Evolutionary conservation across 2,113 vertebrate genomes (phyloP), one percentile per base, ranked within the genome.

Genomic region (Phrynosoma blainvillii): DNA sequence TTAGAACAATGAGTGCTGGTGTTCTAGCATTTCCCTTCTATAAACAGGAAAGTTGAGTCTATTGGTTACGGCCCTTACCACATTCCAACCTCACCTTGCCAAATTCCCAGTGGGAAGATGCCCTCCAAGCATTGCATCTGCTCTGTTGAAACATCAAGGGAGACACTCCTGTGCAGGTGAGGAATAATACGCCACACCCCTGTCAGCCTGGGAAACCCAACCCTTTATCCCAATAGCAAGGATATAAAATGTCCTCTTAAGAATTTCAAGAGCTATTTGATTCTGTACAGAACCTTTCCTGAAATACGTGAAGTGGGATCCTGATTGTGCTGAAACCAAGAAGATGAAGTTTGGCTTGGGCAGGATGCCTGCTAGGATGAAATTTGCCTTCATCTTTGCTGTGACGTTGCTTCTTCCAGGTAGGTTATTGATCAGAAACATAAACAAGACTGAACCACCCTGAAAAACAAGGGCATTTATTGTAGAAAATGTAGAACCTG

Each of bases 61-160:
- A 54, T 30, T 14, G 62, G n/a, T 30, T 14, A 10, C 27, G n/a
- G 32, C 27, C 30, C 10, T 87, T 83, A 77, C 80, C 16, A 83
- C 25, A 54, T 88, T 54, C 87, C 62, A 54, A 21, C 23, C 62
- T 47, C 3, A 2, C 52, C 56, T 77, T 88, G 87, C 30, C 30
- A 83, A 77, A 84, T 21, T 84, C 47, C 74, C 87, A 70, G 16
- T 70, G 54, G 73, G 87, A 84, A 62, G 87, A 68, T 84, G 87
- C 10, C 47, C 52, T 68, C 25, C 27, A 56, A 84, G 36, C n/a
- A 56, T 73, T 87, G 62, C 42, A 23, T 36, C 73, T 77, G 40
- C n/a, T 54, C 13, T 84, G 62, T 84, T 56, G 81, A 88, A 88
- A 83, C 27, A 77, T 32, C 23, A 32, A 27, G 59, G 25, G n/a